A percentile compares a stretch with the other conserved stretches of the same genome.
Conservation (phyloP, 2,113 vertebrate genomes). For the Megalops atlanticus region DNA sequence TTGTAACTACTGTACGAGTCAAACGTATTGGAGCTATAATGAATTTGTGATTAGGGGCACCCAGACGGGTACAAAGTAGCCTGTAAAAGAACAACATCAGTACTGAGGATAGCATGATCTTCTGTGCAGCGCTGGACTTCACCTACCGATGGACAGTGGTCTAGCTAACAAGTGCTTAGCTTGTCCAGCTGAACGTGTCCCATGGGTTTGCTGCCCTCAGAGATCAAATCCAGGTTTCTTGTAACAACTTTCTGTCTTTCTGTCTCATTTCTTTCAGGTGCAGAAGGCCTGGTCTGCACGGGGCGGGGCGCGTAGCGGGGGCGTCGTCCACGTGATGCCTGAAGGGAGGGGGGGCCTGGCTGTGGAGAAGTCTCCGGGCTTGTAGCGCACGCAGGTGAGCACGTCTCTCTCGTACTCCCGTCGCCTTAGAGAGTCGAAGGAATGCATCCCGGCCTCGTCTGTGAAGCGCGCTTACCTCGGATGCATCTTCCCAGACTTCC, state of each 20-base stretch:
- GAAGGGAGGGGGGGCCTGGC: constrained; percentile 66
- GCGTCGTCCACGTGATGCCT: constrained; percentile 66
- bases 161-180: neutral
- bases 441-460: neutral
- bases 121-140: constrained; percentile 27
- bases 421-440: neutral
- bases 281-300: no score
- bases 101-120: constrained; percentile 15
- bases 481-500: neutral
- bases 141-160: constrained; percentile 23
- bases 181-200: neutral
- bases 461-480: neutral
- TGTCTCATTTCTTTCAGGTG: constrained; percentile 45
- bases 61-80: constrained; percentile 33
- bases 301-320: constrained; percentile 41
- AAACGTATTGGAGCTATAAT: constrained; percentile 55
- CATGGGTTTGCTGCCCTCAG: neutral
- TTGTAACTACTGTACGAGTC: constrained; percentile 44
- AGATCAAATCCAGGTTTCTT: neutral
- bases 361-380: constrained; percentile 58
- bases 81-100: neutral
- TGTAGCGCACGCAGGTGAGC: constrained; percentile 59
- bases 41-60: constrained; percentile 70
- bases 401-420: neutral
- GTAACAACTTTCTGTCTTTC: neutral